phyloP scores from a whole-genome alignment of 1,140 invertebrate species.

The Drosophila serrata region DNA sequence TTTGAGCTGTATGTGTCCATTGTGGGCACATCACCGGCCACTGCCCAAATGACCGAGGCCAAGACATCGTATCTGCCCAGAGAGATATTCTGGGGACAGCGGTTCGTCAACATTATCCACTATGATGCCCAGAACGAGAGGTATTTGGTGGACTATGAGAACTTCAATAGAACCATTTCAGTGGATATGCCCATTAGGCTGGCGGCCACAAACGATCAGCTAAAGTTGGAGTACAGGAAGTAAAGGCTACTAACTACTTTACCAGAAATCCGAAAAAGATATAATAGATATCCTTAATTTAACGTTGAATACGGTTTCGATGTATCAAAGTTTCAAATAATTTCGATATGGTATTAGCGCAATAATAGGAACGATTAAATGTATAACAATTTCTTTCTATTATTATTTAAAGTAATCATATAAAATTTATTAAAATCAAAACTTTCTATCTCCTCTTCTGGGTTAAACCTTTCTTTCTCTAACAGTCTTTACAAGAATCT shows the following conservation, averaged over 20 bases:
- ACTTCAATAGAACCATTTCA: constrained; percentile 94
- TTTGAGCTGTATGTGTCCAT: constrained; percentile 95
- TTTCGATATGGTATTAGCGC: background rate
- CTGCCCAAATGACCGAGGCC: constrained; percentile 90
- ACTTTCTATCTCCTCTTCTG: background rate
- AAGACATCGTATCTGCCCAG: constrained; percentile 92
- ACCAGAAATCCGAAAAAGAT: background rate
- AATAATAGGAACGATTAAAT: too few species aligned
- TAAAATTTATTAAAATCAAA: background rate
- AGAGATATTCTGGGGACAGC: constrained; percentile 95
- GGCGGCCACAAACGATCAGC: constrained; percentile 19
- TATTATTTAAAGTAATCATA: background rate
- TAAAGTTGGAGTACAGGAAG: constrained; percentile 52
- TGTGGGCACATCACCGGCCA: constrained; percentile 92
- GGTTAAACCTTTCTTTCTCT: background rate
- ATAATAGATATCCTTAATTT: background rate
- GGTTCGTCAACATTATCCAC: constrained; percentile 90
- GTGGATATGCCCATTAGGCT: constrained; percentile 64
- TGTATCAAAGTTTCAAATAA: background rate
- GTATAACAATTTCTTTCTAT: background rate
- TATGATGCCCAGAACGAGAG: constrained; percentile 95
- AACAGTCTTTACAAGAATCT: background rate
- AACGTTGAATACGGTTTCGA: too few species aligned
- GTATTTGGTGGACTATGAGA: constrained; percentile 97
- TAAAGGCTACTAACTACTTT: background rate